phyloP scores from a whole-genome alignment of 2,113 vertebrate genomes.

The Oncorhynchus nerka region DNA sequence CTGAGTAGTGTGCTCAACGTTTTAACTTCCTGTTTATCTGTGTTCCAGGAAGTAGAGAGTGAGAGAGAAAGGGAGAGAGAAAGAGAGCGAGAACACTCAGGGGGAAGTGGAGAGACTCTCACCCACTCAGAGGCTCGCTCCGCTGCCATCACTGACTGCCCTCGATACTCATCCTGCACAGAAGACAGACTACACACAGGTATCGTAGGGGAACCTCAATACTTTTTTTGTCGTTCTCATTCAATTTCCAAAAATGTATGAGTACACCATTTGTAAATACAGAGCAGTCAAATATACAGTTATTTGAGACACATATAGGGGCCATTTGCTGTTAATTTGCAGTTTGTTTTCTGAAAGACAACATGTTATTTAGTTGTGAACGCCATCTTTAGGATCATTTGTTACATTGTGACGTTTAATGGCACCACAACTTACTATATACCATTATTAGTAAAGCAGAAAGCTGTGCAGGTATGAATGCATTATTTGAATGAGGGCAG shows the following conservation, averaged over 20 bases:
- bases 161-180: slow-evolving; percentile 22
- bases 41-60: slow-evolving; percentile 79
- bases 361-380: no score
- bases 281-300: neutral
- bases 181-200: slow-evolving; percentile 66
- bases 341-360: no score
- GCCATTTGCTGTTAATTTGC: no score
- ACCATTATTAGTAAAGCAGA: no score
- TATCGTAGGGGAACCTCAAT: slow-evolving; percentile 42
- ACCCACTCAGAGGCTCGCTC: slow-evolving; percentile 25
- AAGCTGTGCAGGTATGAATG: no score
- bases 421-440: neutral
- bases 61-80: slow-evolving; percentile 49
- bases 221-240: no score
- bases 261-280: neutral
- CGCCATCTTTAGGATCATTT: neutral
- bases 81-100: slow-evolving; percentile 55
- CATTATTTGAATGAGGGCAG: no score
- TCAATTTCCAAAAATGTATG: no score
- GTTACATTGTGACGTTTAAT: neutral
- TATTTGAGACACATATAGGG: no score
- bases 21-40: slow-evolving; percentile 90
- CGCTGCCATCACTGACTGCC: slow-evolving; percentile 2
- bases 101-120: no score
- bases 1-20: slow-evolving; percentile 55